Percentiles rank a stretch among this genome's conserved stretches.
phyloP scores from a whole-genome alignment of 1,140 invertebrate species.

The Caenorhabditis remanei region DNA sequence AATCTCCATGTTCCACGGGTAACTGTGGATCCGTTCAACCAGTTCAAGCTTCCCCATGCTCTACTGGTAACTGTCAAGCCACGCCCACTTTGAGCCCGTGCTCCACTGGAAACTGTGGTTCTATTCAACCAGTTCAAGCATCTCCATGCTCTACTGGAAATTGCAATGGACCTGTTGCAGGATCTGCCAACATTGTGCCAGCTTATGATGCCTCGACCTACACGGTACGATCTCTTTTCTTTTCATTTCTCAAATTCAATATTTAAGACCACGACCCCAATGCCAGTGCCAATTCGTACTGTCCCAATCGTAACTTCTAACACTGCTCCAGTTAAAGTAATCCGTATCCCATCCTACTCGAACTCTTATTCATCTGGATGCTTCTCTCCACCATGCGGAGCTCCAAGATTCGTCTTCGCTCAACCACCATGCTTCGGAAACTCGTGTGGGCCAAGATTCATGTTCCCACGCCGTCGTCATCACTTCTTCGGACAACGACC shows the following conservation, averaged over 20 bases:
- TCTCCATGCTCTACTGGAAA: conserved; percentile 37
- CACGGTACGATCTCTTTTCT: background rate
- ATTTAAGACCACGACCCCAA: conserved; percentile 35
- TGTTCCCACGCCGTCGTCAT: conserved; percentile 50
- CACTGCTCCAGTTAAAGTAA: conserved; percentile 17
- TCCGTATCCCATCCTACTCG: conserved; percentile 39
- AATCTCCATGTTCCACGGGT: conserved; percentile 17
- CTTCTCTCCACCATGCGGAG: conserved; percentile 29
- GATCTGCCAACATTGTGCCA: conserved; percentile 32
- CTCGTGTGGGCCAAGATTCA: conserved; percentile 28
- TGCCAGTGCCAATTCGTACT: conserved; percentile 19
- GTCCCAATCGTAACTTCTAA: background rate
- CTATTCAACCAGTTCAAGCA: conserved; percentile 16
- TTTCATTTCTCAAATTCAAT: background rate
- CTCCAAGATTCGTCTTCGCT: conserved; percentile 51
- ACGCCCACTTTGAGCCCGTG: background rate
- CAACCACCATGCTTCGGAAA: conserved; percentile 48
- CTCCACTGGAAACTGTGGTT: background rate
- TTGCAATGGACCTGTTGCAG: conserved; percentile 37
- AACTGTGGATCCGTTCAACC: background rate
- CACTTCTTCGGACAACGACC: conserved; percentile 41
- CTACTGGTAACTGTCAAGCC: conserved; percentile 3
- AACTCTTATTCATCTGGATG: conserved; percentile 4
- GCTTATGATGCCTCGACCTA: conserved; percentile 27
- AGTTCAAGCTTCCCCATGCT: background rate